Base-by-base conservation (phyloP, 1,140 invertebrate genomes). In the Drosophila quadrilineata region DNA sequence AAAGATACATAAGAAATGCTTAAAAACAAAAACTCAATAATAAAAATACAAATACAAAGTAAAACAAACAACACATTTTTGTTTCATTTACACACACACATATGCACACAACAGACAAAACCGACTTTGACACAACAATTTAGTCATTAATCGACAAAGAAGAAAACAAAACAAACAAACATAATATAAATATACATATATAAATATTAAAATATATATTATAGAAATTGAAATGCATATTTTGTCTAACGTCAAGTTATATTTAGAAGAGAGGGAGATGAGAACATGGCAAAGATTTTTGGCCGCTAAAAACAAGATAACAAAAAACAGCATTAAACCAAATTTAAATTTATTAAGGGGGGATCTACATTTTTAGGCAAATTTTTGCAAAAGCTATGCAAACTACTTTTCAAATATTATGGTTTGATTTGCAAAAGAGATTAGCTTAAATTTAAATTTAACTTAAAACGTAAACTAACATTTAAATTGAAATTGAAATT, bases 231-330 rank as follows among this genome's bases (percentile, higher is more conserved):
- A 62, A 36, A 70, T 57, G 62, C 49, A 80, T 80, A 80, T 80
- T 80, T 80, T 80, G 76, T 82, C 71, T 80, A 80, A 80, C 75
- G 71, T 80, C 71, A 63, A 75, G 76, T 80, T 75, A 67, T 76
- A 72, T 80, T 80, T 69, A 80, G 67, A 80, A 33, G 29, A 67
- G 49, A 45, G 26, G 49, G 6, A 24, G 52, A 29, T n/a, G 19
- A 43, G 12, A 26, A 22, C 19, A 28, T 14, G 58, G 46, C 45
- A 52, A 56, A 74, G 12, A 54, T 49, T 66, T 71, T 50, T 54
- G 50, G 49, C 54, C 49, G 56, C 29, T 21, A 52, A 48, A 60
- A n/a, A n/a, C n/a, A n/a, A n/a, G n/a, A n/a, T n/a, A n/a, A n/a
- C n/a, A n/a, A n/a, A 49, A 29, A 46, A 19, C 35, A 36, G 57